phyloP scores from a whole-genome alignment of 2,113 vertebrate species.

The Carettochelys insculpta region DNA sequence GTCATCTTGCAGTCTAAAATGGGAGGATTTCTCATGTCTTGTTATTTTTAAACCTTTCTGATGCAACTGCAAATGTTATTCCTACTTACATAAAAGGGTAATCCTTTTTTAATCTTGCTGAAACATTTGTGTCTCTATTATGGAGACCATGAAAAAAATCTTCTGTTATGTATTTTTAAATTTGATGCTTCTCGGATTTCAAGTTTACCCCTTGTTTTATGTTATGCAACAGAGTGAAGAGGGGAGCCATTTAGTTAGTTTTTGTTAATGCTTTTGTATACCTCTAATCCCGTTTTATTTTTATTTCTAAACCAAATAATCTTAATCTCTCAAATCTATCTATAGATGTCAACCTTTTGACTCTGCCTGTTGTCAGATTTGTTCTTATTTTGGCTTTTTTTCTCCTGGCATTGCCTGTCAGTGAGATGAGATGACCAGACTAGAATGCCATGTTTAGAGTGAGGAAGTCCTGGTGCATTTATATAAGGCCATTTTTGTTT shows the following conservation, averaged over 20 bases:
- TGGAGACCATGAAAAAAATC: constrained; percentile 24
- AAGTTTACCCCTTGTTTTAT: constrained; percentile 29
- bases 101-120: constrained; percentile 65
- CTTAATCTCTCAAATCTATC: constrained; percentile 30
- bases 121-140: constrained; percentile 35
- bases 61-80: constrained; percentile 69
- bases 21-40: constrained; percentile 52
- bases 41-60: constrained; percentile 71
- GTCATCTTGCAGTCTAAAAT: constrained; percentile 61
- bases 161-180: constrained; percentile 28
- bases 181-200: constrained; percentile 15
- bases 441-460: constrained; percentile 2
- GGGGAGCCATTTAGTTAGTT: constrained; percentile 38
- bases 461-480: constrained; percentile 9
- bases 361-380: constrained; percentile 55
- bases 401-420: constrained; percentile 1
- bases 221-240: constrained; percentile 32
- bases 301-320: constrained; percentile 53
- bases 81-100: constrained; percentile 65
- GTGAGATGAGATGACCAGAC: constrained; percentile 38
- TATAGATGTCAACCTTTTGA: constrained; percentile 48
- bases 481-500: constrained; percentile 19
- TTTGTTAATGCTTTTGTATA: constrained; percentile 49
- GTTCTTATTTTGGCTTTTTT: constrained; percentile 13
- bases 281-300: constrained; percentile 42